Percentiles rank a stretch among this genome's conserved stretches.
phyloP scores from a whole-genome alignment of 2,113 vertebrate genomes.

The Misgurnus anguillicaudatus region DNA sequence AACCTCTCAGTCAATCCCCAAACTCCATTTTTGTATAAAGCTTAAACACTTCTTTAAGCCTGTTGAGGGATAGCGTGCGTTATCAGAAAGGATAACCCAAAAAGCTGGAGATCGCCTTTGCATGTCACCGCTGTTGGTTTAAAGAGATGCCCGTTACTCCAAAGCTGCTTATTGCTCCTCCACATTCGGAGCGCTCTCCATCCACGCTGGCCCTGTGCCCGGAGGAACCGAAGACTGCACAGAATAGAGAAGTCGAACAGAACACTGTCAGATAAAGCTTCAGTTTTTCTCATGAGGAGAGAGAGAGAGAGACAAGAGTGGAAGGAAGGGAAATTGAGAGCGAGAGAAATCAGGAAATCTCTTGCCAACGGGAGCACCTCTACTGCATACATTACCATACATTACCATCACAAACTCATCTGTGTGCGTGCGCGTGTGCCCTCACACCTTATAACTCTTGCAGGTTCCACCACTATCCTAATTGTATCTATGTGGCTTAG shows the following conservation, averaged over 20 bases:
- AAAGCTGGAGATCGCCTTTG: background rate
- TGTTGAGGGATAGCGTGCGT: background rate
- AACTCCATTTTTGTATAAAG: background rate
- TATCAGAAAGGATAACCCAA: background rate
- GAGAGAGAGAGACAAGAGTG: constrained; percentile 1
- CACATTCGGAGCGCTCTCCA: constrained; percentile 1
- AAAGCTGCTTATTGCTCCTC: background rate
- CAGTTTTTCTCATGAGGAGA: constrained; percentile 25
- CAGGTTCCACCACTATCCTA: background rate
- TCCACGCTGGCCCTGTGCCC: constrained; percentile 16
- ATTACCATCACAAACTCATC: constrained; percentile 31
- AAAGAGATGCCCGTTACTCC: constrained; percentile 26
- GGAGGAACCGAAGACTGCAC: constrained; percentile 9
- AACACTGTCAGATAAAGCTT: constrained; percentile 44
- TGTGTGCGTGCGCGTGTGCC: constrained; percentile 4
- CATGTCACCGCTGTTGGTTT: constrained; percentile 26
- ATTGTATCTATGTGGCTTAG: constrained; percentile 10
- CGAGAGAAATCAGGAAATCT: constrained; percentile 31
- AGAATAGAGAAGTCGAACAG: constrained; percentile 25
- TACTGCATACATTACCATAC: constrained; percentile 51
- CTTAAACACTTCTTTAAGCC: background rate
- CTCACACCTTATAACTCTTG: background rate
- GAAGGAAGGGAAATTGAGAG: constrained; percentile 23
- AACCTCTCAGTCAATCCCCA: constrained; percentile 25
- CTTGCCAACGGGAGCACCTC: constrained; percentile 52